A percentile compares a stretch with the other conserved stretches of the same genome.
phyloP scores from a whole-genome alignment of 2,888 invertebrate species.

The Sympetrum striolatum region DNA sequence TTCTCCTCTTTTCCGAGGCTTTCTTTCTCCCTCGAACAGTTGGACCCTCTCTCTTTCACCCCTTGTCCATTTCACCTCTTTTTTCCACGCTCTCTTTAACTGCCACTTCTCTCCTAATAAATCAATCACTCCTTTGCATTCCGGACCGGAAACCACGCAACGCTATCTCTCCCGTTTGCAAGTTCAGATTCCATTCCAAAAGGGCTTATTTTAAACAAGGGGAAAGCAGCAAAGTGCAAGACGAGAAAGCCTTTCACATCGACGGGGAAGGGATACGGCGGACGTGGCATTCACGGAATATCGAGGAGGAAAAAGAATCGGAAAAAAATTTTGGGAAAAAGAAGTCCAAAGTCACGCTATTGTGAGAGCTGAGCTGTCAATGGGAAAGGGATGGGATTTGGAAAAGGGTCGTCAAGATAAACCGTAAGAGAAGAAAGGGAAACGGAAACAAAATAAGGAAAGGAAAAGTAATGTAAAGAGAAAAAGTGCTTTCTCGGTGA shows the following conservation, averaged over 20 bases:
- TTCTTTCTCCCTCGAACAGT: too few relatives aligned
- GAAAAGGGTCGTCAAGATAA: neutral
- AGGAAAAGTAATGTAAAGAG: too few relatives aligned
- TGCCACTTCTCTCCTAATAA: neutral
- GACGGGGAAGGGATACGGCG: neutral
- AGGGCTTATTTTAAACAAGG: neutral
- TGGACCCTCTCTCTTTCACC: too few relatives aligned
- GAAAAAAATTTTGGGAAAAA: neutral
- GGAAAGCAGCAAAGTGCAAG: neutral
- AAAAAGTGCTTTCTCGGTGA: too few relatives aligned
- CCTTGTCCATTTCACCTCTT: neutral
- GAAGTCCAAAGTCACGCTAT: neutral
- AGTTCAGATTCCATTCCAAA: neutral
- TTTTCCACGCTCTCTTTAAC: neutral
- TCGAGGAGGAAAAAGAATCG: neutral
- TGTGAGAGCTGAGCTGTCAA: neutral
- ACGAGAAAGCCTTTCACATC: neutral
- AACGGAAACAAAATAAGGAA: too few relatives aligned
- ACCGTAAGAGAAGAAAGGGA: neutral
- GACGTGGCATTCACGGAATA: neutral
- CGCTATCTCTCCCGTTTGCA: neutral
- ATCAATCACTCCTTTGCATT: neutral
- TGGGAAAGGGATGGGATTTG: neutral
- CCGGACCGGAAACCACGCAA: neutral
- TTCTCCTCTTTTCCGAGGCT: too few relatives aligned